phyloP scores from a whole-genome alignment of 2,797 vertebrate species.

The Microchirus variegatus region DNA sequence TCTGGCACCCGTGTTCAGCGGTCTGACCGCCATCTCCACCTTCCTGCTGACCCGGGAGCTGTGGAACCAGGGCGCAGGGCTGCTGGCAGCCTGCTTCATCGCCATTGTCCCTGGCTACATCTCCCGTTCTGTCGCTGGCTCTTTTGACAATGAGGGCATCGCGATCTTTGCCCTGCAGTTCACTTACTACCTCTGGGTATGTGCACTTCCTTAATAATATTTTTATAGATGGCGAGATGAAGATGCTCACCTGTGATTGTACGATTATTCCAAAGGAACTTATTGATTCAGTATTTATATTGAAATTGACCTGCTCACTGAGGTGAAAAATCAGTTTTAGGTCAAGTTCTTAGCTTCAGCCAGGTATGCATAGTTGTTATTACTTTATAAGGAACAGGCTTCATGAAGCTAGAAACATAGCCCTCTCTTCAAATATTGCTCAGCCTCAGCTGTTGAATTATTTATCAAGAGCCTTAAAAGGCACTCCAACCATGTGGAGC shows the following conservation, averaged over 20 bases:
- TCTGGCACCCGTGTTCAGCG: constrained; percentile 96
- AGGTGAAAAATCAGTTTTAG: neutral
- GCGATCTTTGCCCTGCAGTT: constrained; percentile 99
- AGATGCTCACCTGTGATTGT: neutral
- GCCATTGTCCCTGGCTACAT: constrained; percentile 98
- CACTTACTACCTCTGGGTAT: constrained; percentile 98
- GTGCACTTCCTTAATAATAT: neutral
- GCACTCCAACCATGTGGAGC: constrained; percentile 30
- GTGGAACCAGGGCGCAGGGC: constrained; percentile 97
- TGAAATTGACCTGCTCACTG: neutral
- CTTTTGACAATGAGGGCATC: constrained; percentile 98
- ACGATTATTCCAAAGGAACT: neutral
- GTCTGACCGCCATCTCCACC: constrained; percentile 96
- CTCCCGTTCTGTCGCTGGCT: constrained; percentile 96
- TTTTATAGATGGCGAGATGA: neutral
- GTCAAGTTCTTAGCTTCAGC: neutral
- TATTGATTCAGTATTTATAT: neutral
- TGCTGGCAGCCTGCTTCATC: constrained; percentile 97
- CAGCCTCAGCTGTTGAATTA: constrained; percentile 58
- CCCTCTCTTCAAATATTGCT: constrained; percentile 38
- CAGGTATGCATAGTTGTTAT: constrained; percentile 1
- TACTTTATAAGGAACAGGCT: constrained; percentile 2
- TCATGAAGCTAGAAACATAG: constrained; percentile 18
- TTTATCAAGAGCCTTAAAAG: constrained; percentile 62
- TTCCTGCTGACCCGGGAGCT: constrained; percentile 96